phyloP scores from a whole-genome alignment of 2,797 vertebrate genomes.

The Sebastolobus alascanus region DNA sequence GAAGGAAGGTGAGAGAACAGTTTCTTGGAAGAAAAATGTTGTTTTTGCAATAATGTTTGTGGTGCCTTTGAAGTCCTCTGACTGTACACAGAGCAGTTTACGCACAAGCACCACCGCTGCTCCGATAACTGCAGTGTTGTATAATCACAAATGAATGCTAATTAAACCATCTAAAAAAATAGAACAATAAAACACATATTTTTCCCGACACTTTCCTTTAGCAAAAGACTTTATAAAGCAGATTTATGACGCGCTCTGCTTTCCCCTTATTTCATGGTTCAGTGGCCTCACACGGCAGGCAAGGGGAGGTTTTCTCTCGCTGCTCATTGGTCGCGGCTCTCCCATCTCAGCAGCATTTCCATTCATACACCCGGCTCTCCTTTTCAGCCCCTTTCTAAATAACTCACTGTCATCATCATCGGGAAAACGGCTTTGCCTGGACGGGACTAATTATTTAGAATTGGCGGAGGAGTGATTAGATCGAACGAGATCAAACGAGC shows the following conservation, averaged over 20 bases:
- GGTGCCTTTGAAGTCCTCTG: not conserved
- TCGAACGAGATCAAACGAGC: conserved; percentile 47
- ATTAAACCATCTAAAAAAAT: not conserved
- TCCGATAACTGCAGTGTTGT: too few relatives aligned
- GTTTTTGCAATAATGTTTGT: not conserved
- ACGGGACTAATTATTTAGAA: conserved; percentile 79
- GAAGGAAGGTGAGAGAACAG: not conserved
- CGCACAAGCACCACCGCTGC: not conserved
- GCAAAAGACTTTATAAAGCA: conserved; percentile 34
- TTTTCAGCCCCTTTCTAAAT: conserved; percentile 77
- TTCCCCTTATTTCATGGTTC: conserved; percentile 88
- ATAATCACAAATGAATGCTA: not conserved
- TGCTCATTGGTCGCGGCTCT: conserved; percentile 84
- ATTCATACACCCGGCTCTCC: conserved; percentile 82
- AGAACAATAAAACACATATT: not conserved
- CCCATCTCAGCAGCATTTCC: conserved; percentile 77
- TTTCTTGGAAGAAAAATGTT: not conserved
- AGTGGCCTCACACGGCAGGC: conserved; percentile 79
- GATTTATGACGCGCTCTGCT: conserved; percentile 81
- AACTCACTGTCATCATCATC: conserved; percentile 81
- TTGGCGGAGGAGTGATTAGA: conserved; percentile 63
- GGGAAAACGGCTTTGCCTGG: conserved; percentile 66
- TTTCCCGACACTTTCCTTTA: not conserved
- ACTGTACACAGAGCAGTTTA: not conserved
- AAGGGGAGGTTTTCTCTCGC: conserved; percentile 82